Evolutionary conservation across 2,888 invertebrate species (phyloP), one percentile per base, ranked within the genome.

Genomic region (Crioceris asparagi): DNA sequence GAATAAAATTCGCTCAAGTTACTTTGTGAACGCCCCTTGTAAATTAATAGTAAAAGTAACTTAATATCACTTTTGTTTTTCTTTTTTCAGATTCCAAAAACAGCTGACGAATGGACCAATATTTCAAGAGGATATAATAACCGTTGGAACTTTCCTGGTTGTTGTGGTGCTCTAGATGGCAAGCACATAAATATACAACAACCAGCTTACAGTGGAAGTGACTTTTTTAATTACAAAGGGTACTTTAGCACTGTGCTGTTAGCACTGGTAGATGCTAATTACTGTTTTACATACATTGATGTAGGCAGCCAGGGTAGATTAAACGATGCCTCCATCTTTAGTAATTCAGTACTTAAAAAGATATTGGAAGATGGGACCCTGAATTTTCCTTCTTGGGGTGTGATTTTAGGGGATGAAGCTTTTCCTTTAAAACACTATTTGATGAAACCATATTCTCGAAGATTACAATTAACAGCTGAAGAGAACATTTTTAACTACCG

Each of bases 141-240:
- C n/a, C n/a, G n/a, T n/a, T 48, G 48, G 41, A 43, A 48, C 23
- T 47, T 48, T 41, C 46, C 50, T 10, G 36, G 36, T 8, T 50
- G 48, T 30, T 44, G 41, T 30, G 51, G 47, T 8, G 48, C 47
- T 6, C 26, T 49, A 17, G 46, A 50, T 40, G 47, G 45, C 3
- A 49, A 51, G 39, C 47, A 51, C 36, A 35, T 48, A 8, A 6
- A 35, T 10, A 49, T 48, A 35, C 36, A 41, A 21, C 46, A 48
- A 15, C 48, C 49, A 29, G 31, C 44, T 8, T 36, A 45, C 21
- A 39, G 34, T 32, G 49, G 48, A 19, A 46, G 41, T 31, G 29
- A 43, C 10, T 52, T 36, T 35, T 51, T 38, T 26, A 52, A 51
- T 40, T 52, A 49, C 36, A 51, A 51, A 37, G 40, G 37, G 10